These are phyloP conservation scores for Muscicapa adusta DNA, from an alignment of 2,113 vertebrate genomes.

Conservation along the genomic window DNA sequence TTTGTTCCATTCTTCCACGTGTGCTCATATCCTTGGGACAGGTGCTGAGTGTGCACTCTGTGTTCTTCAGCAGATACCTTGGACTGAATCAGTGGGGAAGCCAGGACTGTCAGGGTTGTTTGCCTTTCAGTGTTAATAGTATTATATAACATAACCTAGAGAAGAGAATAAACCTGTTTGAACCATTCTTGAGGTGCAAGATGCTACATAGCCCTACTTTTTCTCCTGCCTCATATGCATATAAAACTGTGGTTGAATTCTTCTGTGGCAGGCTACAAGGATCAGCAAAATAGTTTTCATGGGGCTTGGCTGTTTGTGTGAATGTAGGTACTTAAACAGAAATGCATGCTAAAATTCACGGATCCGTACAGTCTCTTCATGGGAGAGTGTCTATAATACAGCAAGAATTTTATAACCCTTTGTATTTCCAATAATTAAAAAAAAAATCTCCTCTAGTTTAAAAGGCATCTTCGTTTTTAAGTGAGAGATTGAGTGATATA, in stretches of 20 bases:
- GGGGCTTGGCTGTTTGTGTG: neutral
- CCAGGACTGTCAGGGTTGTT: neutral
- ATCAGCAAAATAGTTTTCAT: neutral
- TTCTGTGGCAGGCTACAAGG: neutral
- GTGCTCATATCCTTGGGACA: neutral
- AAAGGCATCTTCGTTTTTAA: neutral
- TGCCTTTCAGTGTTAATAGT: neutral
- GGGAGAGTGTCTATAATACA: neutral
- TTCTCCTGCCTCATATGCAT: fast-evolving
- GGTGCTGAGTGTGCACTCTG: neutral
- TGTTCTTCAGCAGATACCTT: neutral
- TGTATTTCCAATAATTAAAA: neutral
- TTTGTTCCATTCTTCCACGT: neutral
- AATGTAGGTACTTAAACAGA: neutral
- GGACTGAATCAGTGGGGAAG: neutral
- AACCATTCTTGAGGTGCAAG: neutral
- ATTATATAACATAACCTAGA: neutral
- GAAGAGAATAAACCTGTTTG: neutral
- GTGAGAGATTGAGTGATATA: neutral
- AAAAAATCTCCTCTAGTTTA: neutral
- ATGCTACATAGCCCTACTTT: neutral
- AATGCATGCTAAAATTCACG: neutral
- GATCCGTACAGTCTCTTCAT: fast-evolving
- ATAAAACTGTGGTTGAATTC: neutral
- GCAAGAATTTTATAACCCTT: neutral